Conservation (phyloP, 2,113 vertebrate genomes). For the Dipodomys ordii region DNA sequence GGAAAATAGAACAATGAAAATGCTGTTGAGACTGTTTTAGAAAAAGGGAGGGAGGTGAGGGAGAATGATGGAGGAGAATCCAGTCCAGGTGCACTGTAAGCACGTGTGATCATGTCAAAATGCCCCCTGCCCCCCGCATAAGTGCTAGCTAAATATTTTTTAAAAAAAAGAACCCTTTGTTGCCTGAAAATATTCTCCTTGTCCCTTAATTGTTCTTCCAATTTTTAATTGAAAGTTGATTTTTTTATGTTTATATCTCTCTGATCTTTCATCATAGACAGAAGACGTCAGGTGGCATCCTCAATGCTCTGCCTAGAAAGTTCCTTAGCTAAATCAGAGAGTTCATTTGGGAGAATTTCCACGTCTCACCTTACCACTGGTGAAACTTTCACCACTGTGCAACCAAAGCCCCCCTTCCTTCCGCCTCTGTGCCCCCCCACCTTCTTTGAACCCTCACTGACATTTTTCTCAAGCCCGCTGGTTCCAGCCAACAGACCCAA, state of each 20-base stretch:
- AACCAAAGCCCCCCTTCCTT: background rate
- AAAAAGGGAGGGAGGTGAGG: too few species aligned
- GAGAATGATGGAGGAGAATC: too few species aligned
- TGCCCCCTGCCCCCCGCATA: too few species aligned
- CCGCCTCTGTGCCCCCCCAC: background rate
- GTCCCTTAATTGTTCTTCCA: background rate
- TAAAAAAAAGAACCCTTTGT: background rate
- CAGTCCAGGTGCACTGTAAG: too few species aligned
- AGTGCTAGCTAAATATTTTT: too few species aligned
- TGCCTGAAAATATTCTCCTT: background rate
- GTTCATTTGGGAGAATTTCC: background rate
- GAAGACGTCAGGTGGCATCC: background rate
- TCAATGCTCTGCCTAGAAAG: background rate
- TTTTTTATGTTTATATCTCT: conserved; percentile 31
- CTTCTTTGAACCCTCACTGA: background rate
- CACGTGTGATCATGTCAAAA: too few species aligned
- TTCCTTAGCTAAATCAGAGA: background rate
- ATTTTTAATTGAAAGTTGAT: conserved; percentile 23
- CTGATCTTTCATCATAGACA: conserved; percentile 12
- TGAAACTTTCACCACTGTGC: background rate
- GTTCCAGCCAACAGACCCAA: background rate
- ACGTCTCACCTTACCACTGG: background rate
- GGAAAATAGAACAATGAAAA: too few species aligned
- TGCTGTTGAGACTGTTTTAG: too few species aligned
- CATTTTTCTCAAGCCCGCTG: background rate